Conservation (phyloP, 2,888 invertebrate genomes). For the Selenia dentaria region DNA sequence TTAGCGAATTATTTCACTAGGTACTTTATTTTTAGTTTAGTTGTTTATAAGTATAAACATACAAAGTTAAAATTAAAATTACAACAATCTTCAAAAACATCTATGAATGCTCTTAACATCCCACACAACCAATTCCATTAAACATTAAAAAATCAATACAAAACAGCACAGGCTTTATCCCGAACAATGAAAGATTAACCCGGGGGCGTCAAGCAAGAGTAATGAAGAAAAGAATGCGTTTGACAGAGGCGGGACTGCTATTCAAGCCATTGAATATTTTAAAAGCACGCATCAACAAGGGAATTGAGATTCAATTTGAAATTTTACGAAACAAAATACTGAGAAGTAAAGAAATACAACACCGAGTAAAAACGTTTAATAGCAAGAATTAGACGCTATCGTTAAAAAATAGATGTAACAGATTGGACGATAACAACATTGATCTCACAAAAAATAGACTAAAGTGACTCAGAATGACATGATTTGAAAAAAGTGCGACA, state of each 20-base stretch:
- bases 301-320: conserved; percentile 39
- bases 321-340: conserved; percentile 22
- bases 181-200: conserved; percentile 73
- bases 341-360: conserved; percentile 3
- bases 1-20: no score
- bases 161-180: conserved; percentile 55
- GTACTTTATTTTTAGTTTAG: no score
- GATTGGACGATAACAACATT: conserved; percentile 17
- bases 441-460: conserved; percentile 8
- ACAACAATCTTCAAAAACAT: background rate
- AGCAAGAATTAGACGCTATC: conserved; percentile 9
- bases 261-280: conserved; percentile 68
- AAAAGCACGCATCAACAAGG: conserved; percentile 51
- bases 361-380: conserved; percentile 1
- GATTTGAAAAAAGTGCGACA: conserved; percentile 18
- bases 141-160: conserved; percentile 54
- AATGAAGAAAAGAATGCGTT: conserved; percentile 72
- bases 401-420: conserved; percentile 14
- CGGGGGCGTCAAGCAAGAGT: conserved; percentile 64
- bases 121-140: conserved; percentile 45
- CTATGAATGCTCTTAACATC: conserved; percentile 27
- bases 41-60: no score
- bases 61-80: background rate
- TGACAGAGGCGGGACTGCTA: conserved; percentile 58
- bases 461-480: conserved; percentile 19